Percentiles rank a stretch among this genome's conserved stretches.
phyloP scores from a whole-genome alignment of 2,888 invertebrate genomes.

The Volucella zonaria region DNA sequence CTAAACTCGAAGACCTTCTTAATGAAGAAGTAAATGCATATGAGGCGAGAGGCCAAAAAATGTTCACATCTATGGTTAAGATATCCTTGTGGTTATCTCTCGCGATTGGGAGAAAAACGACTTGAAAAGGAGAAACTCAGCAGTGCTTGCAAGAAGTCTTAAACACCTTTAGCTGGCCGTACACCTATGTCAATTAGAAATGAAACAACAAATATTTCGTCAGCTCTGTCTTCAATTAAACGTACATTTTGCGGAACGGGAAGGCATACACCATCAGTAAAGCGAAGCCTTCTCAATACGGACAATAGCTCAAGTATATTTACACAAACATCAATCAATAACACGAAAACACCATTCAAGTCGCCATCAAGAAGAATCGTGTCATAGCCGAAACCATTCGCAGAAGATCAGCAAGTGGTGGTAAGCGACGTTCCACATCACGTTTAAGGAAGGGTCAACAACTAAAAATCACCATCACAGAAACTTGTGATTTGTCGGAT shows the following conservation, averaged over 20 bases:
- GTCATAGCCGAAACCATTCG: constrained; percentile 78
- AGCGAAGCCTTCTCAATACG: constrained; percentile 78
- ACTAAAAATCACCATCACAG: constrained; percentile 57
- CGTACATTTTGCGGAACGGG: constrained; percentile 75
- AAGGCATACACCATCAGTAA: constrained; percentile 76
- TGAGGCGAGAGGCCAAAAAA: no score
- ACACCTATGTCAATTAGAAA: constrained; percentile 78
- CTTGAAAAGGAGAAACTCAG: constrained; percentile 78
- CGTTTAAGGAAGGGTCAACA: constrained; percentile 38
- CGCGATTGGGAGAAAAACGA: constrained; percentile 85
- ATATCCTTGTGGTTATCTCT: constrained; percentile 85
- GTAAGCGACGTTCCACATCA: constrained; percentile 74
- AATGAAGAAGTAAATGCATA: no score
- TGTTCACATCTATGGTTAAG: no score
- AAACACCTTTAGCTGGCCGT: constrained; percentile 66
- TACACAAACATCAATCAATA: constrained; percentile 51
- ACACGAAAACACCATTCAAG: constrained; percentile 72
- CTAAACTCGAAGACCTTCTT: no score
- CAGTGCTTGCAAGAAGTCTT: constrained; percentile 83
- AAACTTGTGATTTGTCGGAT: constrained; percentile 56
- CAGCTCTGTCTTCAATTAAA: constrained; percentile 74
- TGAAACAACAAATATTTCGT: constrained; percentile 74
- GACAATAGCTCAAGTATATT: constrained; percentile 76
- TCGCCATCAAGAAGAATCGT: constrained; percentile 77
- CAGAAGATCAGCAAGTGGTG: constrained; percentile 77